Evolutionary conservation across 2,113 vertebrate species (phyloP).

Genomic region (Gallinago paraguaiae): DNA sequence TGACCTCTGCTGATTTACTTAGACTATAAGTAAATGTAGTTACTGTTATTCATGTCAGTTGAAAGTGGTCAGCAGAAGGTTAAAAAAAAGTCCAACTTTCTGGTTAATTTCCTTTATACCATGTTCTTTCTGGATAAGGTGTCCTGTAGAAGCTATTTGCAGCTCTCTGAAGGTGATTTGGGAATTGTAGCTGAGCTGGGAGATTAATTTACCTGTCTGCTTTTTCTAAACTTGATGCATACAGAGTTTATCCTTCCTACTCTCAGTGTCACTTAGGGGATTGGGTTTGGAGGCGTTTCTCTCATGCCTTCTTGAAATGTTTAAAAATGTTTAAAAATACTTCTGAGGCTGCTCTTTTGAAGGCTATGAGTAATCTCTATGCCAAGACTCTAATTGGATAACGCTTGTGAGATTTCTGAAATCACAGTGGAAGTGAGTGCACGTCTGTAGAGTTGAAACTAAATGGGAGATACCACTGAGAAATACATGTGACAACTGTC

Average conservation of each 20-base stretch:
- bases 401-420: background rate
- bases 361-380: background rate
- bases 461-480: background rate
- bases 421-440: background rate
- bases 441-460: background rate
- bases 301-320: background rate
- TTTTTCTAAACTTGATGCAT: background rate
- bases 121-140: background rate
- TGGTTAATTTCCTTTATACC: background rate
- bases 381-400: background rate
- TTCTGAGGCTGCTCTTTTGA: background rate
- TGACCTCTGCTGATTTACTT: background rate
- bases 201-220: slow-evolving; percentile 21
- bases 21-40: background rate
- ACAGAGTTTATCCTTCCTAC: background rate
- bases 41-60: background rate
- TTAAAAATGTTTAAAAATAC: slow-evolving; percentile 11
- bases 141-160: background rate
- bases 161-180: background rate
- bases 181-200: background rate
- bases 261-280: background rate
- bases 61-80: background rate
- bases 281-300: background rate
- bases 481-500: background rate
- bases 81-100: background rate